A percentile compares a stretch with the other conserved stretches of the same genome.
These are phyloP conservation scores for Eristalis pertinax DNA, from an alignment of 2,888 invertebrate genomes.

Conservation along the genomic window DNA sequence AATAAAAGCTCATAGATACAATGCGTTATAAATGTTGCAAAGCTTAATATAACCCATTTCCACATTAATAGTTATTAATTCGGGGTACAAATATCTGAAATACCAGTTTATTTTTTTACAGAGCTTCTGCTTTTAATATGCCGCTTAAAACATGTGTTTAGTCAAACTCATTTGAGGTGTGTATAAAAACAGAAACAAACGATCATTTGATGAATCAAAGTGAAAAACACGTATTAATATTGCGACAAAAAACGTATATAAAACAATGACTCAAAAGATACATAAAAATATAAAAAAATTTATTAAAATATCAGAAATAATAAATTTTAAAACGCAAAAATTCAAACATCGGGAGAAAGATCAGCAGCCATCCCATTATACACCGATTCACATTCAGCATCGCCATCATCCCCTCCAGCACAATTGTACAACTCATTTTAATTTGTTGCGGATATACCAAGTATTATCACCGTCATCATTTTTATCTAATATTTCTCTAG, in stretches of 20 bases:
- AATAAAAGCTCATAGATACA: slow-evolving; percentile 37
- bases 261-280: slow-evolving; percentile 23
- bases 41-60: neutral
- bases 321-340: slow-evolving; percentile 63
- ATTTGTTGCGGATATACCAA: slow-evolving; percentile 43
- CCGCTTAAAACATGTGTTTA: slow-evolving; percentile 41
- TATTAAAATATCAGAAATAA: slow-evolving; percentile 41
- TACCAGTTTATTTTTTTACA: slow-evolving; percentile 6
- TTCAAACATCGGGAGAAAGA: slow-evolving; percentile 46
- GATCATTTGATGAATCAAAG: neutral
- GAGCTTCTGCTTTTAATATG: neutral
- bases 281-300: slow-evolving; percentile 32
- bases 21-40: slow-evolving; percentile 16
- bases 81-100: neutral
- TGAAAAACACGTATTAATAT: neutral
- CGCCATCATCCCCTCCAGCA: slow-evolving; percentile 19
- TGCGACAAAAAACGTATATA: neutral
- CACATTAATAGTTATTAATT: slow-evolving; percentile 13
- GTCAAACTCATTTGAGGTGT: slow-evolving; percentile 1
- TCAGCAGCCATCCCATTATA: slow-evolving; percentile 17
- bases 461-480: slow-evolving; percentile 20
- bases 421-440: slow-evolving; percentile 47
- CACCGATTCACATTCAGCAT: slow-evolving; percentile 23
- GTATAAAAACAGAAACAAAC: neutral
- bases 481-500: slow-evolving; percentile 25